Evolutionary conservation across 2,888 invertebrate genomes (phyloP).

Genomic region (Dryobotodes eremita): DNA sequence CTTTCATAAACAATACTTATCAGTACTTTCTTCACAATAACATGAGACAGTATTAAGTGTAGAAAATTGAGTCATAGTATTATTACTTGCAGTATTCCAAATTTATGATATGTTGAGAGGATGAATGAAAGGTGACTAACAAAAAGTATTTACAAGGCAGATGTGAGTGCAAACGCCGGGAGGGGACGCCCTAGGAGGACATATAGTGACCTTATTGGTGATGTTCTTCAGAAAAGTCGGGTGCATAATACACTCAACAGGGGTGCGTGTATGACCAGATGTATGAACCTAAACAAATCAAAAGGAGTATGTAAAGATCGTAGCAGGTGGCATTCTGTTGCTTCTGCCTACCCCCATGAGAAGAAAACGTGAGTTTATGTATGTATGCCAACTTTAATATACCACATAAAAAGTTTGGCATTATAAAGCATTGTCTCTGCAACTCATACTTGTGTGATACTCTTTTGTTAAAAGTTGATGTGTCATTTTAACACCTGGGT

Average conservation of each 20-base stretch:
- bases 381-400: too few species aligned
- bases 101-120: neutral
- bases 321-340: neutral
- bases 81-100: neutral
- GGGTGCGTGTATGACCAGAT: too few species aligned
- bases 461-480: too few species aligned
- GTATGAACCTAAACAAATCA: too few species aligned
- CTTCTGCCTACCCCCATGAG: neutral
- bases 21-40: slow-evolving; percentile 15
- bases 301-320: neutral
- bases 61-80: slow-evolving; percentile 11
- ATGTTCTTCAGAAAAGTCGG: too few species aligned
- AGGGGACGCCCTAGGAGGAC: neutral
- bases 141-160: too few species aligned
- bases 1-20: slow-evolving; percentile 19
- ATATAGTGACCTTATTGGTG: too few species aligned
- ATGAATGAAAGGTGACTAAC: neutral
- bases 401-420: too few species aligned
- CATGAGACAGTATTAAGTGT: neutral
- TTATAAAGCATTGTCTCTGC: too few species aligned
- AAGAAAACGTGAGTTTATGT: neutral
- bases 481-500: too few species aligned
- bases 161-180: neutral
- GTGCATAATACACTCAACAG: too few species aligned
- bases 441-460: too few species aligned